Evolutionary conservation across 2,113 vertebrate species (phyloP), one percentile per base, ranked within the genome.

Genomic region (Dinomys branickii): DNA sequence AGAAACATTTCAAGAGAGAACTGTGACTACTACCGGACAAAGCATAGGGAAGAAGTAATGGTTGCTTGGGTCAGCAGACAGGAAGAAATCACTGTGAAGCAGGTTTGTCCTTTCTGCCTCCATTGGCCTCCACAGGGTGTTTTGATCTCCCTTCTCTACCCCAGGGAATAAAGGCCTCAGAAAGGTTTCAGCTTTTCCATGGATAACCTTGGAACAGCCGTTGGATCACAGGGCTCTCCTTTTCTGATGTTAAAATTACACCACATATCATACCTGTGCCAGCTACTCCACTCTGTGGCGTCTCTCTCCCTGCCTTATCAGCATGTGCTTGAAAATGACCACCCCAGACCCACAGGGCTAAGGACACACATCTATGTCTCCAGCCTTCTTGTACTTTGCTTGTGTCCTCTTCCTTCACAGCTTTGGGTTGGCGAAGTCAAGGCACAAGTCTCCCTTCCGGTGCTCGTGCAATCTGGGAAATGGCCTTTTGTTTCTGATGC

Each of bases 201-300:
- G 75, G 93, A 85, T 58, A 44, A 35, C 41, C 19, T 54, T 80
- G 88, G 54, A 88, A 56, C 0, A 91, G 3, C 8, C 10, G 16
- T 30, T 69, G 28, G 7, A 20, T 71, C 38, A 78, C 84, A 81
- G 61, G 35, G 61, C 10, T 83, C 4, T 33, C 20, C 58, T 83
- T 95, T 93, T 75, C 28, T 93, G 19, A 71, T 89, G 86, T 83
- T 89, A 80, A 80, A 56, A 87, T 2, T 90, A 10, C 10, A 65
- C 87, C 41, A 7, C 0, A 7, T 58, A 61, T 38, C 2, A 9
- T 41, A 73, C 28, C 50, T 82, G 91, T 80, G 5, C 44, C 20
- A 20, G 24, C 3, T 89, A 54, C 33, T 81, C 33, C 20, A 24
- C 10, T 52, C 58, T 52, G 52, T 84, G 22, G 20, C 38, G 26